These are phyloP conservation scores for Stegastes partitus DNA, from an alignment of 2,113 vertebrate species.

Conservation along the genomic window DNA sequence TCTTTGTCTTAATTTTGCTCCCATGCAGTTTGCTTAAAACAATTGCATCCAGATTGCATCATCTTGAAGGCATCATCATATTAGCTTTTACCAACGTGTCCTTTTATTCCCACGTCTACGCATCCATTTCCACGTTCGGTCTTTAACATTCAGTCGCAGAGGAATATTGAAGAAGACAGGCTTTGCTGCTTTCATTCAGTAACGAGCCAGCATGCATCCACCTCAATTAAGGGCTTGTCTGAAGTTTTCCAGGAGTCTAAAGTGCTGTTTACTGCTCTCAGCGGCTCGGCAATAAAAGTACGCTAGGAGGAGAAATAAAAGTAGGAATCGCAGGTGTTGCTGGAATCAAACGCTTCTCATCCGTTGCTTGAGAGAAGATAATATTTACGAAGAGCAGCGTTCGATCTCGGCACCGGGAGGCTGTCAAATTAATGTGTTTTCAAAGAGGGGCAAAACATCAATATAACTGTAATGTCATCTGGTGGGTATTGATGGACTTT, in stretches of 20 bases:
- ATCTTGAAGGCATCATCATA: slow-evolving; percentile 60
- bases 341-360: neutral
- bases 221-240: slow-evolving; percentile 11
- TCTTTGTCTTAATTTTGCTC: slow-evolving; percentile 16
- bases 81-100: slow-evolving; percentile 34
- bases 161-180: slow-evolving; percentile 30
- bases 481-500: slow-evolving; percentile 34
- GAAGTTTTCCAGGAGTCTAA: slow-evolving; percentile 21
- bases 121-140: slow-evolving; percentile 18
- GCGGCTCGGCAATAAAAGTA: neutral
- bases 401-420: neutral
- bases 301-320: slow-evolving; percentile 5
- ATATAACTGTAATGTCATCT: neutral
- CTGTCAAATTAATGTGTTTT: slow-evolving; percentile 19
- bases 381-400: neutral
- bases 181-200: slow-evolving; percentile 19
- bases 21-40: slow-evolving; percentile 32
- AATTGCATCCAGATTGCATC: slow-evolving; percentile 72
- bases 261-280: neutral
- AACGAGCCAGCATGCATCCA: slow-evolving; percentile 10
- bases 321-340: neutral
- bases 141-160: slow-evolving; percentile 12
- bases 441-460: neutral
- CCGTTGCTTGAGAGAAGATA: neutral
- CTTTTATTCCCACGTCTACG: slow-evolving; percentile 14